phyloP scores from a whole-genome alignment of 2,113 vertebrate species.

The Takifugu bimaculatus region DNA sequence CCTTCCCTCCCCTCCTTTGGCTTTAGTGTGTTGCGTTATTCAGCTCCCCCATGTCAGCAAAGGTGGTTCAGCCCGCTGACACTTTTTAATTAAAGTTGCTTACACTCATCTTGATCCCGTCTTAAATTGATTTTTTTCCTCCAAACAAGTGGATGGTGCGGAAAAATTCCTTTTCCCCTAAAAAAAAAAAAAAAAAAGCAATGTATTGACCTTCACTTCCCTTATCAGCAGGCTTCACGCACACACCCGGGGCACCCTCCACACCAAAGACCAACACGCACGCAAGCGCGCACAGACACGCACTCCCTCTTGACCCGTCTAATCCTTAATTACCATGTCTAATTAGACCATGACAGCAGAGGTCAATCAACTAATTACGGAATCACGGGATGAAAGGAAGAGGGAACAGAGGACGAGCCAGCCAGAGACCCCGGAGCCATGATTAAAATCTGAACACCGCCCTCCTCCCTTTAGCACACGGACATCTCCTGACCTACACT shows the following conservation, averaged over 20 bases:
- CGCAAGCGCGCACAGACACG: slow-evolving; percentile 16
- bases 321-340: slow-evolving; percentile 73
- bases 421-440: slow-evolving; percentile 38
- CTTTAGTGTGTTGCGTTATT: slow-evolving; percentile 38
- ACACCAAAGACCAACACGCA: slow-evolving; percentile 6
- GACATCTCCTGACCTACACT: background rate
- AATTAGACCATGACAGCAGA: slow-evolving; percentile 72
- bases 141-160: slow-evolving; percentile 3
- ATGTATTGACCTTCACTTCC: slow-evolving; percentile 52
- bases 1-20: slow-evolving; percentile 16
- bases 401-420: slow-evolving; percentile 41
- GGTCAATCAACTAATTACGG: slow-evolving; percentile 74
- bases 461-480: slow-evolving; percentile 4
- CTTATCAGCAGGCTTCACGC: slow-evolving; percentile 40
- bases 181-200: slow-evolving; percentile 10
- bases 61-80: slow-evolving; percentile 27
- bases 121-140: slow-evolving; percentile 34
- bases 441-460: slow-evolving; percentile 40
- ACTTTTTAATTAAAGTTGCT: slow-evolving; percentile 60
- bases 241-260: slow-evolving; percentile 23
- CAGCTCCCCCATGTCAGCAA: slow-evolving; percentile 51
- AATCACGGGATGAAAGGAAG: slow-evolving; percentile 63
- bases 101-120: slow-evolving; percentile 46
- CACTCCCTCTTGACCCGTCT: slow-evolving; percentile 55
- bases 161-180: slow-evolving; percentile 13